Evolutionary conservation across 2,888 invertebrate species (phyloP).

Genomic region (Chymomyza caudatula): DNA sequence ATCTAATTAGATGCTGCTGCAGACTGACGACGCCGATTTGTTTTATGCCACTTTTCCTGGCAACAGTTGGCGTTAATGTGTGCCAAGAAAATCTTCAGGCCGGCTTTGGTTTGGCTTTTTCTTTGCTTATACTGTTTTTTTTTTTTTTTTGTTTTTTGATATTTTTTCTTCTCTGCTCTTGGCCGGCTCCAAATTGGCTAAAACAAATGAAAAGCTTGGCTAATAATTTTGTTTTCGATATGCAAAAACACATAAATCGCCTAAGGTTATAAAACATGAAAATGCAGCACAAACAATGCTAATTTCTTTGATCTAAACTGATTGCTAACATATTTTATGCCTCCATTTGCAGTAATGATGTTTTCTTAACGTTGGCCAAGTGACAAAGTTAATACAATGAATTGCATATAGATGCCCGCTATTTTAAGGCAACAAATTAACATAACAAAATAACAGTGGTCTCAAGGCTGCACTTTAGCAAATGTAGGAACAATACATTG

Average conservation of each 20-base stretch:
- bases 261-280: background rate
- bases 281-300: background rate
- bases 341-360: background rate
- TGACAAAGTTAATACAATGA: background rate
- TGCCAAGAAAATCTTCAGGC: slow-evolving; percentile 60
- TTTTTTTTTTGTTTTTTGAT: background rate
- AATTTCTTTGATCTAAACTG: background rate
- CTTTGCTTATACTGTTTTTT: background rate
- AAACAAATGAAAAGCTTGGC: slow-evolving; percentile 37
- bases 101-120: background rate
- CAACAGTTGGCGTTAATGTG: slow-evolving; percentile 66
- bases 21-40: slow-evolving; percentile 59
- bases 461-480: too few species aligned
- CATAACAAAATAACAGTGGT: too few species aligned
- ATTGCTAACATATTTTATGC: background rate
- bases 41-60: slow-evolving; percentile 61
- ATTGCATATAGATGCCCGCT: too few species aligned
- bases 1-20: slow-evolving; percentile 58
- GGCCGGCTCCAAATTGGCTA: slow-evolving; percentile 27
- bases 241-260: slow-evolving; percentile 63
- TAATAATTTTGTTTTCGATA: slow-evolving; percentile 43
- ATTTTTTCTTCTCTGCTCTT: background rate
- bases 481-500: too few species aligned
- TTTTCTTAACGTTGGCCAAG: background rate
- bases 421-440: too few species aligned